A percentile compares a stretch with the other conserved stretches of the same genome.
phyloP scores from a whole-genome alignment of 2,113 vertebrate species.

The Heterochromis multidens region DNA sequence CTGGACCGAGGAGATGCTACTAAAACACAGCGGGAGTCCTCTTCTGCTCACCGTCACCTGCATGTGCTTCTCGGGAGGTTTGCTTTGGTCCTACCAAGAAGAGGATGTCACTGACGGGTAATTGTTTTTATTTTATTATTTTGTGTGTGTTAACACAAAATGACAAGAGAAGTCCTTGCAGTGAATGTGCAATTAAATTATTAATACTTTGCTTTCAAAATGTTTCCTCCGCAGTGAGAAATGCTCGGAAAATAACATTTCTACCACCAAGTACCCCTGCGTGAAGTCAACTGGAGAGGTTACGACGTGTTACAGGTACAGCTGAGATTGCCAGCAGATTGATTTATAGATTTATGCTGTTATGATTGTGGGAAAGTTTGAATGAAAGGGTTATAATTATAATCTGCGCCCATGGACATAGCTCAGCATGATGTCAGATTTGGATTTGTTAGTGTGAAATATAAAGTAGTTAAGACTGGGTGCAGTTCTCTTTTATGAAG shows the following conservation, averaged over 20 bases:
- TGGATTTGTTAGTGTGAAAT: not conserved
- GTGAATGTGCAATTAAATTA: not conserved
- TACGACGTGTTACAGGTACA: slow-evolving; percentile 90
- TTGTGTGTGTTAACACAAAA: not conserved
- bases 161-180: not conserved
- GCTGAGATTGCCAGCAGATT: not conserved
- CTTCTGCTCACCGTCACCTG: slow-evolving; percentile 65
- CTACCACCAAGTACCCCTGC: slow-evolving; percentile 89
- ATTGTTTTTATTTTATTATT: not conserved
- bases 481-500: not conserved
- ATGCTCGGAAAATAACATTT: slow-evolving; percentile 88
- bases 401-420: not conserved
- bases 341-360: not conserved
- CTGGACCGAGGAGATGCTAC: slow-evolving; percentile 62
- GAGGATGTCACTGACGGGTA: slow-evolving; percentile 83
- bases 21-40: slow-evolving; percentile 26
- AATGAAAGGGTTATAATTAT: not conserved
- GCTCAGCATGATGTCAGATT: not conserved
- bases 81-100: slow-evolving; percentile 86
- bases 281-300: slow-evolving; percentile 86
- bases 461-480: not conserved
- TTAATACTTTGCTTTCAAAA: not conserved
- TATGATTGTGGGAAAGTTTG: not conserved
- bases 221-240: slow-evolving; percentile 73
- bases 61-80: slow-evolving; percentile 75